These are phyloP conservation scores for Orientallactaga bullata DNA, from an alignment of 2,113 vertebrate species.

Conservation along the genomic window DNA sequence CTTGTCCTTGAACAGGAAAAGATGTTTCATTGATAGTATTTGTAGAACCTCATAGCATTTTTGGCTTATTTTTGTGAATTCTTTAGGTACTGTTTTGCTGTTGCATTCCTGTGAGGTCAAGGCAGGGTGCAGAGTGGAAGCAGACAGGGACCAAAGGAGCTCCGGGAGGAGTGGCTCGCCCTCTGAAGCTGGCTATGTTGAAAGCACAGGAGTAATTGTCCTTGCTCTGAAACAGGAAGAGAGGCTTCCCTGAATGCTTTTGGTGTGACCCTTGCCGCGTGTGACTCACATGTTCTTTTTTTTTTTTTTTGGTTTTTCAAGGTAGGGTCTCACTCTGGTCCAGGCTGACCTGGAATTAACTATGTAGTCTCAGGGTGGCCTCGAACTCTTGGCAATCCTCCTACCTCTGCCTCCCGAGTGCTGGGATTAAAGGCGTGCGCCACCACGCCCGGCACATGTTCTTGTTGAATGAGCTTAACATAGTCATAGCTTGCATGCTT, in stretches of 20 bases:
- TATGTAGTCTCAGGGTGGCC: too few species aligned
- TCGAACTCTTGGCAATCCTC: too few species aligned
- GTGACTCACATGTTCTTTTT: neutral
- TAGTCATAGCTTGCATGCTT: constrained; percentile 33
- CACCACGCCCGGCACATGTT: too few species aligned
- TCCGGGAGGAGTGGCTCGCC: neutral
- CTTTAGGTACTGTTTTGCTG: neutral
- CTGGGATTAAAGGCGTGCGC: too few species aligned
- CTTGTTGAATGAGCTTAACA: constrained; percentile 30
- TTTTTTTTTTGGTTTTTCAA: too few species aligned
- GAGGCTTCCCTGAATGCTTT: neutral
- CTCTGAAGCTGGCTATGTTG: neutral
- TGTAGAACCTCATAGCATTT: constrained; percentile 19
- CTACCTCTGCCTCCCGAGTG: too few species aligned
- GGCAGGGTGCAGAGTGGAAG: neutral
- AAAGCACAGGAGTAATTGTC: neutral
- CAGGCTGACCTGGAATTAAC: too few species aligned
- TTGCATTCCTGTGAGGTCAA: neutral
- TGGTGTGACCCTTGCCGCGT: neutral
- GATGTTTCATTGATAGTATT: neutral
- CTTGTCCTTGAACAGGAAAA: constrained; percentile 34
- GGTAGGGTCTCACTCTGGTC: too few species aligned
- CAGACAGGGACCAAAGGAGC: neutral
- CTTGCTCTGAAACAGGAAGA: neutral
- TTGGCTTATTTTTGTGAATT: neutral